phyloP scores from a whole-genome alignment of 1,140 invertebrate species.

The Bombus impatiens region DNA sequence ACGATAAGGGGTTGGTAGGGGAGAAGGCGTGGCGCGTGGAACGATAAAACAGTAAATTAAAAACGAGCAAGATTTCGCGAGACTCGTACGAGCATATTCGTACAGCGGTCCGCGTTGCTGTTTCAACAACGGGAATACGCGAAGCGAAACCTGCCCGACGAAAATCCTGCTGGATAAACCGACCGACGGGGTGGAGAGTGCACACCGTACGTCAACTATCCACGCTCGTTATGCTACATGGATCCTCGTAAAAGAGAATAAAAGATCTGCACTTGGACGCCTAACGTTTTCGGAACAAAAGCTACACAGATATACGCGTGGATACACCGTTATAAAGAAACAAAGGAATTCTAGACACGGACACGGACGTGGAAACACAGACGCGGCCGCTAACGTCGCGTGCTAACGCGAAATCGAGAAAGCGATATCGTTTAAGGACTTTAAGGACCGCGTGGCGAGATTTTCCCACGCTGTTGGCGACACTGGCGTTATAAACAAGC shows the following conservation, averaged over 20 bases:
- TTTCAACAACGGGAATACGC: slow-evolving; percentile 18
- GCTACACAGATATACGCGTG: slow-evolving; percentile 29
- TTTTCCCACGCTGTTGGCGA: background rate
- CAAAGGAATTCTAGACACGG: slow-evolving; percentile 43
- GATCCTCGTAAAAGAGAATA: slow-evolving; percentile 38
- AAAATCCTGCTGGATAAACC: slow-evolving; percentile 52
- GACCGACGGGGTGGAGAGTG: background rate
- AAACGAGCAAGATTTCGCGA: slow-evolving; percentile 16
- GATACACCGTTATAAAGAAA: slow-evolving; percentile 37
- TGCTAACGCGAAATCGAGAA: background rate
- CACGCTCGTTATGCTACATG: slow-evolving; percentile 11
- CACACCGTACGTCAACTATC: slow-evolving; percentile 19
- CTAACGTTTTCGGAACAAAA: slow-evolving; percentile 58
- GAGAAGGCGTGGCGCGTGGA: background rate
- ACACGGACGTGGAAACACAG: background rate
- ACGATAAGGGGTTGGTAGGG: background rate
- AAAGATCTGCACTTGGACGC: slow-evolving; percentile 45
- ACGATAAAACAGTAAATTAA: slow-evolving; percentile 33
- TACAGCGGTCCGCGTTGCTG: background rate
- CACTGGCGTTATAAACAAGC: slow-evolving; percentile 11
- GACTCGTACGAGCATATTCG: background rate
- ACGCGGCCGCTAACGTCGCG: too few relatives aligned
- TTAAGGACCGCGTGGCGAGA: background rate
- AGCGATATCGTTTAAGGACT: background rate
- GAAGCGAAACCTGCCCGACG: background rate